Conservation (phyloP, 2,888 invertebrate genomes). For the Busseola fusca region DNA sequence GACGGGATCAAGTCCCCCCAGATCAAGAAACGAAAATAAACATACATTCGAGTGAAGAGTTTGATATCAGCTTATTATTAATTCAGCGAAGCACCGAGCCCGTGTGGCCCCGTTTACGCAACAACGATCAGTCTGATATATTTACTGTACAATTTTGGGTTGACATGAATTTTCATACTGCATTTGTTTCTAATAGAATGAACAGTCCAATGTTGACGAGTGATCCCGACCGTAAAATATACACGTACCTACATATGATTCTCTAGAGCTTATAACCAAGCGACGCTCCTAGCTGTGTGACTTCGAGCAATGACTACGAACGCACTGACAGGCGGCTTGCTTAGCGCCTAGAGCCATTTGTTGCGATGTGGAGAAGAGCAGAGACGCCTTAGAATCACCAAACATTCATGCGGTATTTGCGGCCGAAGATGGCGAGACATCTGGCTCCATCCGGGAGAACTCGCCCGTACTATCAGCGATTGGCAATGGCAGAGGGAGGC, state of each 20-base stretch:
- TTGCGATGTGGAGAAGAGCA: constrained; percentile 22
- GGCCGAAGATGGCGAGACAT: neutral
- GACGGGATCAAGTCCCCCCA: no score
- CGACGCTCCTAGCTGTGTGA: neutral
- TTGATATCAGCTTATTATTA: neutral
- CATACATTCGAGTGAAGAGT: neutral
- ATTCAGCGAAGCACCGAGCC: neutral
- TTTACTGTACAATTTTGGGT: neutral
- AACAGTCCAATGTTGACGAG: neutral
- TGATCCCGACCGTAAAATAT: neutral
- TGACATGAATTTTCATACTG: neutral
- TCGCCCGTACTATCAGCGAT: constrained; percentile 3
- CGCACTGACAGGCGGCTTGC: neutral
- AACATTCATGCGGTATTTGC: constrained; percentile 1
- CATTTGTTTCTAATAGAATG: neutral
- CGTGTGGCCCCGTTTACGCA: neutral
- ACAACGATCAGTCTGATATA: no score
- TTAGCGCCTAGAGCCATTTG: neutral
- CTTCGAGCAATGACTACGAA: neutral
- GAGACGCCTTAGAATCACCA: constrained; percentile 23
- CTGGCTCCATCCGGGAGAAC: constrained; percentile 2
- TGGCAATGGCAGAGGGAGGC: neutral
- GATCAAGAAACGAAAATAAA: neutral
- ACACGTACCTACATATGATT: no score
- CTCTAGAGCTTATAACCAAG: neutral